Conservation (phyloP, 2,797 vertebrate species). For the Myotis myotis region DNA sequence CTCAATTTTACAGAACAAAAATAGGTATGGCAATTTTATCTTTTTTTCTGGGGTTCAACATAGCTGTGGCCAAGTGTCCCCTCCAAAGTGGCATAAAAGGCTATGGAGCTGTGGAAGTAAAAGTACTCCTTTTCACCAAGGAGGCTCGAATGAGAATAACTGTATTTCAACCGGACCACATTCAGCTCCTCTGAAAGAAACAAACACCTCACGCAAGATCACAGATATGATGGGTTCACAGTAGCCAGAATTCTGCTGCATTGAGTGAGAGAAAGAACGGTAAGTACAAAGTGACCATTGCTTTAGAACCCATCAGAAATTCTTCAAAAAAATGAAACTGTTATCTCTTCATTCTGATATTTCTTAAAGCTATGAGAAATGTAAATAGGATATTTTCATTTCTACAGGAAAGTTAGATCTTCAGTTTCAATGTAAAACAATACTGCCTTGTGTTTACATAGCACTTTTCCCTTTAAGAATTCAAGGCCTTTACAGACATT, state of each 20-base stretch:
- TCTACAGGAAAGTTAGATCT: conserved; percentile 18
- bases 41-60: background rate
- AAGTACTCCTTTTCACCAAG: background rate
- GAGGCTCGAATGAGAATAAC: background rate
- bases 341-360: background rate
- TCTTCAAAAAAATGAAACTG: background rate
- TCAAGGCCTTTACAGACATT: conserved; percentile 37
- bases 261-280: background rate
- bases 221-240: background rate
- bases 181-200: background rate
- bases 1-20: background rate
- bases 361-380: background rate
- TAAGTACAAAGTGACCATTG: background rate
- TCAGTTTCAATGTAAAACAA: conserved; percentile 25
- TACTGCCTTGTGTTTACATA: background rate
- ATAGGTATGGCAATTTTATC: background rate
- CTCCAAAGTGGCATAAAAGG: background rate
- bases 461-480: conserved; percentile 6
- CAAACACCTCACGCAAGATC: background rate
- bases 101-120: background rate
- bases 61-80: background rate
- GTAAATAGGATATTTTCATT: background rate
- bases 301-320: background rate
- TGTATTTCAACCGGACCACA: background rate
- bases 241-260: background rate